Base-by-base conservation (phyloP, 2,113 vertebrate species). In the Megalops atlanticus region DNA sequence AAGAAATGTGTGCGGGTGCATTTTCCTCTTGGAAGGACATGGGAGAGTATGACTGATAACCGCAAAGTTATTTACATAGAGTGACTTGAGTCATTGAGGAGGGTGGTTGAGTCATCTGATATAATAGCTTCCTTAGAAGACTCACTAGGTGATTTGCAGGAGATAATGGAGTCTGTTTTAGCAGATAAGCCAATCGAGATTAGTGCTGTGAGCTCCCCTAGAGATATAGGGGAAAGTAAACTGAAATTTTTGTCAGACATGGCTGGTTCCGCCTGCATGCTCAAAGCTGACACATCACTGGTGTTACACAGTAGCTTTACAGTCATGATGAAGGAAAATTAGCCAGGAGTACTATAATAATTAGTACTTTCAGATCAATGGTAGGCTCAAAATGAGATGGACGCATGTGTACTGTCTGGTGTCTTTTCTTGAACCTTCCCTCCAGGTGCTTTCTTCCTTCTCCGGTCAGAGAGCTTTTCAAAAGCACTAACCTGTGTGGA, bases 391-490 rank as follows among this genome's bases (percentile, higher is more conserved):
- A 64, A 64, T 21, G n/a, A 64, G 24, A 64, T 31, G 58, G n/a
- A 10, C 58, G 12, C 24, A 64, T n/a, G 24, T 31, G 27, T 31
- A n/a, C 2, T n/a, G 52, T n/a, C n/a, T n/a, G n/a, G 52, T 8
- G 21, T 58, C 52, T 58, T n/a, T 38, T 58, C 21, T 11, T 81
- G 82, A 80, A 83, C 52, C 52, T n/a, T 58, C 84, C 82, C 47
- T 79, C 68, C 83, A 89, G 84, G 87, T 89, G 87, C 79, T 82
- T 76, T 27, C 16, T 79, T 78, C 87, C 88, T 90, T 86, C 87
- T 52, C 76, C 38, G 39, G 81, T 81, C 85, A 85, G 79, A 82
- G 80, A 6, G 69, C 76, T 47, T 85, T 83, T 79, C 83, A 81
- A 81, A 82, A 68, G 74, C 64, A 31, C 85, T 89, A 89, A 87